Evolutionary conservation across 2,797 vertebrate species (phyloP).

Genomic region (Cyprinella venusta): DNA sequence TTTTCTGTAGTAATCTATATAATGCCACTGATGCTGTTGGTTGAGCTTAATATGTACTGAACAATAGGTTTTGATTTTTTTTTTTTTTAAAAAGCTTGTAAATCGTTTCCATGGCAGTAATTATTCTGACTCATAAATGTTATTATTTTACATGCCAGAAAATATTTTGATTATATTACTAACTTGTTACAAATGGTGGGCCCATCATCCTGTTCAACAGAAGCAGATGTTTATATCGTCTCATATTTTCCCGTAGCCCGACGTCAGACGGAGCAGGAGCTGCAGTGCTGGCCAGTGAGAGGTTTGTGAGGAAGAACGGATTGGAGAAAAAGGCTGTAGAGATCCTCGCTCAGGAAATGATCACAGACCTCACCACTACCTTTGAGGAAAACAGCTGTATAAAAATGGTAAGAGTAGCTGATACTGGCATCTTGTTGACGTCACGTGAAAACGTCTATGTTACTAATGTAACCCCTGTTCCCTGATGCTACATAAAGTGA

Average conservation of each 20-base stretch:
- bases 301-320: conserved; percentile 81
- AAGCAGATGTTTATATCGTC: not conserved
- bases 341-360: conserved; percentile 94
- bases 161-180: not conserved
- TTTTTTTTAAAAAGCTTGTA: not conserved
- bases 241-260: conserved; percentile 77
- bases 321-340: conserved; percentile 90
- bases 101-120: not conserved
- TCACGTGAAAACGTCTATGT: not conserved
- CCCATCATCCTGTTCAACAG: not conserved
- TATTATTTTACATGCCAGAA: not conserved
- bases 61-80: too few relatives aligned
- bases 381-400: conserved; percentile 90
- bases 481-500: too few relatives aligned
- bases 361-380: conserved; percentile 85
- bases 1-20: not conserved
- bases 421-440: not conserved
- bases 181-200: not conserved
- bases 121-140: not conserved
- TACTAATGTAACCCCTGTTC: too few relatives aligned
- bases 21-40: not conserved
- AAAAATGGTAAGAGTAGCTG: conserved; percentile 79
- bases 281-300: conserved; percentile 87
- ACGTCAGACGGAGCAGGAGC: conserved; percentile 95
- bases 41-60: not conserved